A percentile compares a stretch with the other conserved stretches of the same genome.
Evolutionary conservation across 2,888 invertebrate species (phyloP).

Genomic region (Sericinus montela): DNA sequence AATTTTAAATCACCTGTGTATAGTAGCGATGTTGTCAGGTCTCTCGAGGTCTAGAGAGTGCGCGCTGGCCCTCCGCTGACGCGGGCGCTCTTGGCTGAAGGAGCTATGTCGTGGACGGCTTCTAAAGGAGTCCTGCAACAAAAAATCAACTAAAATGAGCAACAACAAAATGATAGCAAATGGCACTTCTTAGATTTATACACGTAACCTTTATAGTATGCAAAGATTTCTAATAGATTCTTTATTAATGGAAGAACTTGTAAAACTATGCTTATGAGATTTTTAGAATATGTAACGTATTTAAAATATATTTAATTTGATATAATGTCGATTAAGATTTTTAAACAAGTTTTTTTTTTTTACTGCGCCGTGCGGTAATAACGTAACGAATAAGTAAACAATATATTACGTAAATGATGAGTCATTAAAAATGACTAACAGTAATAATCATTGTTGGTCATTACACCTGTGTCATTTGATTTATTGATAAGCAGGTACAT

Average conservation of each 20-base stretch:
- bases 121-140: conserved; percentile 40
- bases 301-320: no score
- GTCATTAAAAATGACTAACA: conserved; percentile 14
- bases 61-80: conserved; percentile 44
- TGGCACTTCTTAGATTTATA: no score
- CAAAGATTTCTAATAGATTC: no score
- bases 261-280: no score
- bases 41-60: conserved; percentile 43
- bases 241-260: no score
- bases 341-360: no score
- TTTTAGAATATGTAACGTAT: no score
- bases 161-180: no score
- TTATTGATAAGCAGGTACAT: neutral
- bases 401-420: conserved; percentile 7
- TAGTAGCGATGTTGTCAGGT: conserved; percentile 42
- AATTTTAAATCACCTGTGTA: conserved; percentile 46
- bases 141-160: neutral
- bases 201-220: no score
- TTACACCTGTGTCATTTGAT: neutral
- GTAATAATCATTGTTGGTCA: conserved; percentile 10
- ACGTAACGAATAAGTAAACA: neutral
- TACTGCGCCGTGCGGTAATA: neutral
- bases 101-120: conserved; percentile 50
- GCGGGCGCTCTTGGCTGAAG: conserved; percentile 50
- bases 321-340: no score